phyloP scores from a whole-genome alignment of 2,888 invertebrate species.

The Habrosyne pyritoides region DNA sequence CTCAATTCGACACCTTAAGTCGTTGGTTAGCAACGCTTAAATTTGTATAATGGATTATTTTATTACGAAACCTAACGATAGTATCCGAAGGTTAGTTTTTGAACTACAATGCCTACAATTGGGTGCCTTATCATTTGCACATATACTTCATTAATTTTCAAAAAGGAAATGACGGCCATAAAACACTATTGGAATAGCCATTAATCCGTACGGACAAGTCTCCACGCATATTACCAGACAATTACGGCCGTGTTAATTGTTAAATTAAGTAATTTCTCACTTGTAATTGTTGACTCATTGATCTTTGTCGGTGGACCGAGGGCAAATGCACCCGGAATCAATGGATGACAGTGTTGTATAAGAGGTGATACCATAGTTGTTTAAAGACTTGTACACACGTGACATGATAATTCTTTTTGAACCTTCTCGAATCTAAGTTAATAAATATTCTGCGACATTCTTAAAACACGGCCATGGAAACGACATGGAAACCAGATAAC shows the following conservation, averaged over 20 bases:
- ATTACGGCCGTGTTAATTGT: slow-evolving; percentile 36
- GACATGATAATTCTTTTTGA: too few species aligned
- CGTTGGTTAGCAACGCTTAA: too few species aligned
- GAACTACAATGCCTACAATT: background rate
- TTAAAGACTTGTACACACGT: background rate
- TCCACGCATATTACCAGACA: slow-evolving; percentile 25
- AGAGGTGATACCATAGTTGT: too few species aligned
- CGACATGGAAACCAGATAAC: too few species aligned
- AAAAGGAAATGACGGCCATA: background rate
- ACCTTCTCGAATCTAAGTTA: too few species aligned
- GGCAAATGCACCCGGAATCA: slow-evolving; percentile 38
- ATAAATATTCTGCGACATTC: too few species aligned
- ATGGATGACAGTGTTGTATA: slow-evolving; percentile 10
- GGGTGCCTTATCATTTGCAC: background rate
- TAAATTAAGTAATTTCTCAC: slow-evolving; percentile 47
- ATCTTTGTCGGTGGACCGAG: slow-evolving; percentile 38
- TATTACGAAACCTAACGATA: too few species aligned
- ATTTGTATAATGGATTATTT: too few species aligned
- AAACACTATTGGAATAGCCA: slow-evolving; percentile 8
- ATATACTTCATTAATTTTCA: background rate
- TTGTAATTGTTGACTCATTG: slow-evolving; percentile 33
- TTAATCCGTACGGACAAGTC: slow-evolving; percentile 22
- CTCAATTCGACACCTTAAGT: too few species aligned
- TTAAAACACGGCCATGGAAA: too few species aligned
- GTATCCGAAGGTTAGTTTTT: background rate